Evolutionary conservation across 2,888 invertebrate species (phyloP), one percentile per base, ranked within the genome.

Genomic region (Taphrorychus bicolor): DNA sequence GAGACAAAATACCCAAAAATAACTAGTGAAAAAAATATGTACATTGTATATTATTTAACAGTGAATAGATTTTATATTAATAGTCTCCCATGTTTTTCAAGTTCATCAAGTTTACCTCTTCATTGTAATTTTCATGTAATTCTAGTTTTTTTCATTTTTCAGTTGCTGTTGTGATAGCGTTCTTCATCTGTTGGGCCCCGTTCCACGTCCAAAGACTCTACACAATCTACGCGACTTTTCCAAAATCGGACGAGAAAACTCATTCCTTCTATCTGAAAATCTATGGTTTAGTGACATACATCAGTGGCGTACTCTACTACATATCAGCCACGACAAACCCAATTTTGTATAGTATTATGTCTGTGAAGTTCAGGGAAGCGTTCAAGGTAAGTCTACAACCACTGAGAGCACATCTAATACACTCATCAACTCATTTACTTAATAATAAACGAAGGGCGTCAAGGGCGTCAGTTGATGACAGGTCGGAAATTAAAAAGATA

Each of bases 311-410:
- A 0, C 87, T 95, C 69, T 97, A 96, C 84, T 97, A 95, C 82
- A 82, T 95, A 74, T 95, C 95, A 5, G 94, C 96, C 14, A 94
- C 94, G 76, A 91, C 96, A 78, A 97, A 97, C 82, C 96, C 97
- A 0, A 87, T 96, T 71, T 87, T 96, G 19, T 97, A 97, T 83
- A 94, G 95, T 82, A 91, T 95, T 60, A 95, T 97, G 95, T 95
- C 95, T 9, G 89, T 93, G 80, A 95, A 95, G 81, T 97, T 95
- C 80, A 87, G 95, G 51, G 91, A 91, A 73, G 96, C 96, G 59
- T 96, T 97, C 83, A 93, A 92, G 90, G 94, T 94, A 83, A 61
- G 60, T 49, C 32, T 32, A 7, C 32, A 32, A 32, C 3, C 32
- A 32, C n/a, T n/a, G n/a, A n/a, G n/a, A n/a, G n/a, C n/a, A n/a